These are phyloP conservation scores for Tupiocoris notatus DNA, from an alignment of 2,888 invertebrate species.

Conservation along the genomic window DNA sequence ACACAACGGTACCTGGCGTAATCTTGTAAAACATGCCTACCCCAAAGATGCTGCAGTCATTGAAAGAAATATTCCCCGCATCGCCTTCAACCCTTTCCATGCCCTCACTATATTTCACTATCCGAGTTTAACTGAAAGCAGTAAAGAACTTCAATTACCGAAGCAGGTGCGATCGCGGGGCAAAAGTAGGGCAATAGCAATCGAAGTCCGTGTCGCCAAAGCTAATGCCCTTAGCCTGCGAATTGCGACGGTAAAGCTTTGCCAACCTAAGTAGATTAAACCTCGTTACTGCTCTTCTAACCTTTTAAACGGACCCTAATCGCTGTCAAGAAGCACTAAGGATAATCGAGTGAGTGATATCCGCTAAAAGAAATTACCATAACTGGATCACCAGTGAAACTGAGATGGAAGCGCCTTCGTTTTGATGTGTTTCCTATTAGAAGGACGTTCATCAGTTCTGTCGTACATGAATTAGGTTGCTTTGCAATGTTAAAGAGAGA, in stretches of 20 bases:
- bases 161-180: neutral
- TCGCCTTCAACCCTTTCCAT: neutral
- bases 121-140: no score
- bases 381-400: neutral
- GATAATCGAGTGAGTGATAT: slow-evolving; percentile 9
- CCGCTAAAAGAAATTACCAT: slow-evolving; percentile 9
- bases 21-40: no score
- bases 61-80: no score
- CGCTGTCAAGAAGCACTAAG: neutral
- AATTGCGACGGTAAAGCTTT: neutral
- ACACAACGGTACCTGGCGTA: no score
- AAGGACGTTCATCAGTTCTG: no score
- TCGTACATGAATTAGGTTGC: no score
- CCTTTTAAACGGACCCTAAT: neutral
- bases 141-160: neutral
- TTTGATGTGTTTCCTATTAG: no score
- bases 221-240: neutral
- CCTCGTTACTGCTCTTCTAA: neutral
- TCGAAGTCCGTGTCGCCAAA: neutral
- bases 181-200: neutral
- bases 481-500: no score
- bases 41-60: no score
- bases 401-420: no score
- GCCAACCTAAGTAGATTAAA: slow-evolving; percentile 6
- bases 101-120: no score